Evolutionary conservation across 64 coral and sea anemone species (phyloP), one percentile per base, ranked within the genome.

Genomic region (Stylophora pistillata): DNA sequence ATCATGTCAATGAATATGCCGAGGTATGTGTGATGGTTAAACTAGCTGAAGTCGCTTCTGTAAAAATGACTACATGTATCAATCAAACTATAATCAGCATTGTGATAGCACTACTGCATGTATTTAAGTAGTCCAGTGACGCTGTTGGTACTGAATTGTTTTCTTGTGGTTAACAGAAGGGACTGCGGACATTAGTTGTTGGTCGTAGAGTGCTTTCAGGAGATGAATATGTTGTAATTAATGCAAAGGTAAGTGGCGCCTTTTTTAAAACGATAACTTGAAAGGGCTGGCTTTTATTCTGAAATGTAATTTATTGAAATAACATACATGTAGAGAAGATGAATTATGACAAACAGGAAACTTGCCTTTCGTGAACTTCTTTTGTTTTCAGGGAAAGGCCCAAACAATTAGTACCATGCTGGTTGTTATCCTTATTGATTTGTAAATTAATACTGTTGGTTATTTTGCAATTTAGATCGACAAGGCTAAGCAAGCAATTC

Each of bases 1-100:
- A 94, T n/a, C 86, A 95, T 59, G 87, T 98, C 15, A 91, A 98
- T 87, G 91, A 88, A 47, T 98, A 95, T 55, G 96, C 96, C 13
- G 94, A 92, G 96, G 96, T 98, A 13, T 70, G 78, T 86, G 60
- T 72, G 87, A 16, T 26, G 26, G 12, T 18, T 62, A 13, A 1
- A 30, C 17, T 33, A 18, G 28, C 72, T 74, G 60, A 33, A 16
- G 12, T 20, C 55, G 16, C 58, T 13, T 14, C 3, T 15, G 0
- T 54, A 18, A 9, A 27, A 54, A 47, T 47, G 37, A 47, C n/a
- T n/a, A n/a, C n/a, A n/a, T 47, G 37, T 4, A 47, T 47, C 37
- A 47, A 47, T 47, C 37, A 47, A 47, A 3, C 37, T 47, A 7
- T 47, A 47, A 7, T 47, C 37, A 47, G 37, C 37, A 4, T 3